A percentile compares a stretch with the other conserved stretches of the same genome.
Conservation (phyloP, 2,797 vertebrate genomes). For the Eulemur mongoz region DNA sequence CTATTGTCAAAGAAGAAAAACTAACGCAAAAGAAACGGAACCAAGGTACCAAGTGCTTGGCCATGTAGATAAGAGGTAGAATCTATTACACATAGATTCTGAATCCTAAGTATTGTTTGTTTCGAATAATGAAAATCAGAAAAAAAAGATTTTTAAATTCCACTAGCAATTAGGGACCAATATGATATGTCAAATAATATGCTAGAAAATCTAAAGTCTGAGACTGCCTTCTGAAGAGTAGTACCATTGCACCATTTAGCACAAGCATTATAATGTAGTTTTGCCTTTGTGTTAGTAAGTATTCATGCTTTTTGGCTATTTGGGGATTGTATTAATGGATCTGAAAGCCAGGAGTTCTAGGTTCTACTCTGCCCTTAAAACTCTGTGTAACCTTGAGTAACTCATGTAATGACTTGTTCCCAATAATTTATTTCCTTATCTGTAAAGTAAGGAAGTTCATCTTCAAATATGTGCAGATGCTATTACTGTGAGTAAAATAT, state of each 20-base stretch:
- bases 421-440: not conserved
- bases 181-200: not conserved
- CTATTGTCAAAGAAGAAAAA: not conserved
- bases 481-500: not conserved
- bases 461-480: not conserved
- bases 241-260: not conserved
- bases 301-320: not conserved
- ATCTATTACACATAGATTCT: not conserved
- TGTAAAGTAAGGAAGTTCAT: not conserved
- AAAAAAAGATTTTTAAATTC: constrained; percentile 24
- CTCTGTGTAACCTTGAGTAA: not conserved
- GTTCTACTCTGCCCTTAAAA: not conserved
- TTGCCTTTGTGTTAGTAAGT: not conserved
- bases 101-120: not conserved
- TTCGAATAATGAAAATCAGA: not conserved
- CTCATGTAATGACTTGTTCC: not conserved
- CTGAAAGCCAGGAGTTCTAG: not conserved
- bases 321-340: not conserved
- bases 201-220: not conserved
- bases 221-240: not conserved
- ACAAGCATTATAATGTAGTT: not conserved
- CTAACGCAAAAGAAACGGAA: not conserved
- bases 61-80: not conserved
- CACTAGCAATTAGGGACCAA: not conserved
- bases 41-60: not conserved